Base-by-base conservation (phyloP, 2,797 vertebrate genomes). In the Erethizon dorsatum region DNA sequence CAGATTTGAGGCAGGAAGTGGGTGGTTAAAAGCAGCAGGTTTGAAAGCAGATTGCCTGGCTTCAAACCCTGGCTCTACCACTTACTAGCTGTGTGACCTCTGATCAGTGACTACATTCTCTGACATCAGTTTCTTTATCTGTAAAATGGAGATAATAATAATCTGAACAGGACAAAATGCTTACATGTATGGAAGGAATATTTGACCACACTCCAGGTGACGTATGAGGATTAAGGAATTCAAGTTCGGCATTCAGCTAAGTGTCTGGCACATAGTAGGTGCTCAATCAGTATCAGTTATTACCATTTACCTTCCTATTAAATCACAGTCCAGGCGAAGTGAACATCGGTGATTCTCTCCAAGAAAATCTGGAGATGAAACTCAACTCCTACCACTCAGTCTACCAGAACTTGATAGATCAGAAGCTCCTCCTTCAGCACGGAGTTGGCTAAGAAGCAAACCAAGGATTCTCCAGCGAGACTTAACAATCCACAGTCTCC, bases 341-440 rank as follows among this genome's bases (percentile, higher is more conserved):
- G 15, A 89, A 73, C 79, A 75, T 54, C 28, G 54, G 73, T 4
- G 4, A 83, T 56, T 52, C 20, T 83, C 33, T 75, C 78, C 59
- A 82, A 67, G 88, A 93, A 90, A 90, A 90, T 78, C 6, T 78
- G 20, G 41, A n/a, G 59, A 84, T 56, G 50, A 84, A 95, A 78
- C 61, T 37, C n/a, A 56, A 63, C 11, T 41, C n/a, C 41, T 26
- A 14, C 61, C 45, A 78, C 37, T 47, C 41, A 79, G 85, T 88
- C 54, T 28, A 61, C 65, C 71, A 91, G 61, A 92, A 92, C 33
- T 56, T 37, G 52, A 12, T 47, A 22, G 28, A 47, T 71, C 2
- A 13, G 84, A 63, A 71, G 59, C 6, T 47, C 65, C 4, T 41
- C 47, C 79, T 83, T 91, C 7, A 31, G 65, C 41, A 75, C n/a